Percentiles rank a stretch among this genome's conserved stretches.
Conservation (phyloP, 2,888 invertebrate species). For the Netelia melanura region DNA sequence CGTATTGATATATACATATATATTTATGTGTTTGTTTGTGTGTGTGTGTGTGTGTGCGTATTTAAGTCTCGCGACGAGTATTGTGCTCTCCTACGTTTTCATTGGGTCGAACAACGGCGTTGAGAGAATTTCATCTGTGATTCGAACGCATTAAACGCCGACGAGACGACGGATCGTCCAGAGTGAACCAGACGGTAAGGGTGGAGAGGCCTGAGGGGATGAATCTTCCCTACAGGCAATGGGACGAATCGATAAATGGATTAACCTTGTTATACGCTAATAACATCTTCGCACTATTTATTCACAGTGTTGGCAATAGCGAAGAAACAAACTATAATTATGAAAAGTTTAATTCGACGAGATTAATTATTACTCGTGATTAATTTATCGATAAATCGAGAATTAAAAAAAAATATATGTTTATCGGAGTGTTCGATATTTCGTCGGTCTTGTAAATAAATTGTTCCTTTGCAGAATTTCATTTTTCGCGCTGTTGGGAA, state of each 20-base stretch:
- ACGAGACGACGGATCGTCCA: conserved; percentile 59
- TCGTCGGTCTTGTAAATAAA: neutral
- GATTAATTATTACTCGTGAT: neutral
- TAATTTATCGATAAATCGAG: neutral
- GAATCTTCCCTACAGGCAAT: conserved; percentile 23
- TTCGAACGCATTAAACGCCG: conserved; percentile 63
- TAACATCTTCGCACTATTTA: neutral
- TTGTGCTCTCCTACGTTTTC: conserved; percentile 56
- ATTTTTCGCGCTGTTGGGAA: neutral
- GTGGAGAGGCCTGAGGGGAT: neutral
- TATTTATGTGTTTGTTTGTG: neutral
- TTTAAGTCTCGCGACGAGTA: conserved; percentile 42
- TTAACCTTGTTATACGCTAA: conserved; percentile 42
- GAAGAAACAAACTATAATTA: neutral
- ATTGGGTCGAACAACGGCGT: conserved; percentile 55
- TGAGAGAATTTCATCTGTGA: conserved; percentile 70
- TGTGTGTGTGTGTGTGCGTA: neutral
- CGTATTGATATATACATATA: conserved; percentile 17
- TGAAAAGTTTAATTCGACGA: neutral
- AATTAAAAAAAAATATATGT: neutral
- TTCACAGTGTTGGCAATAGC: neutral
- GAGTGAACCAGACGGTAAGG: conserved; percentile 2
- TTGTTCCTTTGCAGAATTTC: too few species aligned
- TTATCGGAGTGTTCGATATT: neutral
- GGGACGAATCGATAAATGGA: conserved; percentile 34